Evolutionary conservation across 2,113 vertebrate genomes (phyloP).

Genomic region (Physeter macrocephalus): DNA sequence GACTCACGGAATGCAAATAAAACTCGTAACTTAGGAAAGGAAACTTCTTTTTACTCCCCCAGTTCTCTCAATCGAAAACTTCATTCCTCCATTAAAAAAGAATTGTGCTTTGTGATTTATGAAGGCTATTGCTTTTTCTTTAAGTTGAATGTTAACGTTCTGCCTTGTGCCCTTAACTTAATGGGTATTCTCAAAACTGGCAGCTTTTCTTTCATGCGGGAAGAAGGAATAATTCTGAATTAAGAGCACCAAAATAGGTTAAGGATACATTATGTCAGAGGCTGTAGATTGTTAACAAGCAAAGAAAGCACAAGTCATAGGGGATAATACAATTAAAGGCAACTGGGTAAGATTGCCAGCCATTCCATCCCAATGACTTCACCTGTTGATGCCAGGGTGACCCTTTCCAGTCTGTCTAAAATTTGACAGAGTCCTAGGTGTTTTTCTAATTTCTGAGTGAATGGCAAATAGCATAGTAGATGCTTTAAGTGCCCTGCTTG

Average conservation of each 20-base stretch:
- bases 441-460: background rate
- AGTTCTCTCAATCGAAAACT: constrained; percentile 25
- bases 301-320: constrained; percentile 50
- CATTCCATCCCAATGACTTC: constrained; percentile 56
- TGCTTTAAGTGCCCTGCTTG: background rate
- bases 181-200: constrained; percentile 65
- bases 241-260: constrained; percentile 59
- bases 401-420: constrained; percentile 46
- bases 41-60: background rate
- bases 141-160: constrained; percentile 62
- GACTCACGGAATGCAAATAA: constrained; percentile 22
- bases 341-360: constrained; percentile 39
- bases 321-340: constrained; percentile 49
- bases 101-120: background rate
- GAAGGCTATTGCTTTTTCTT: background rate
- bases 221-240: constrained; percentile 67
- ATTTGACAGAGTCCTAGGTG: background rate
- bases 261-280: constrained; percentile 60
- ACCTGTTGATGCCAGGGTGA: constrained; percentile 56
- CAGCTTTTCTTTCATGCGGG: constrained; percentile 36
- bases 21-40: constrained; percentile 41
- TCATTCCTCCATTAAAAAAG: background rate
- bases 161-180: constrained; percentile 66
- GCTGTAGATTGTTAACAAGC: constrained; percentile 56
- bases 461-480: background rate